These are phyloP conservation scores for Trichopoda pennipes DNA, from an alignment of 2,888 invertebrate species.

Conservation along the genomic window DNA sequence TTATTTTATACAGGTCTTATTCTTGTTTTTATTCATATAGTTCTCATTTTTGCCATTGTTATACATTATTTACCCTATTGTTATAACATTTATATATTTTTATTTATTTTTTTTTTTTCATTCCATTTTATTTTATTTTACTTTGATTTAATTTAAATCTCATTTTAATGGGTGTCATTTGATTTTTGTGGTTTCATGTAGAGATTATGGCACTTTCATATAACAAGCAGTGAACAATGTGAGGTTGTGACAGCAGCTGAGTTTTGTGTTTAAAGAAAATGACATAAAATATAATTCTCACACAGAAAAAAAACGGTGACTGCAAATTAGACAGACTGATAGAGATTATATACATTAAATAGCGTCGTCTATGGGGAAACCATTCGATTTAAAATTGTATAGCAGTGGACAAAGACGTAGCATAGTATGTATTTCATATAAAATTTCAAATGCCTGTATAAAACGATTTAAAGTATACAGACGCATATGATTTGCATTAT, in stretches of 20 bases:
- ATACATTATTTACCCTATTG: conserved; percentile 29
- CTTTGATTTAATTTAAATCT: conserved; percentile 42
- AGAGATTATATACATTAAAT: too few relatives aligned
- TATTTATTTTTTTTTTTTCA: neutral
- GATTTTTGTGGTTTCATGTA: conserved; percentile 57
- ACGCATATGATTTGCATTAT: too few relatives aligned
- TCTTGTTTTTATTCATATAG: neutral
- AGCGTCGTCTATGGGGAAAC: too few relatives aligned
- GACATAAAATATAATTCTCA: neutral
- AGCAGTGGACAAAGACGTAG: too few relatives aligned
- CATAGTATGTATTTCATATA: too few relatives aligned
- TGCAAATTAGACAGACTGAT: too few relatives aligned
- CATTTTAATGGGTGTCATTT: conserved; percentile 48
- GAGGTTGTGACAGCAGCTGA: neutral
- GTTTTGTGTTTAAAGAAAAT: neutral
- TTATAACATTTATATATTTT: too few relatives aligned
- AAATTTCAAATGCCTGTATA: too few relatives aligned
- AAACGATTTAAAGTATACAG: too few relatives aligned
- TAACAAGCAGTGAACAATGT: neutral
- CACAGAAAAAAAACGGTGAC: too few relatives aligned
- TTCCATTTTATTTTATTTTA: neutral
- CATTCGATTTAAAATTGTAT: too few relatives aligned
- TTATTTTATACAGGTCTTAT: neutral
- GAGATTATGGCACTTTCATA: conserved; percentile 32
- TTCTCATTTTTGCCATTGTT: conserved; percentile 12